These are phyloP conservation scores for Eubasilissa splendida DNA, from an alignment of 2,888 invertebrate genomes.

Conservation along the genomic window DNA sequence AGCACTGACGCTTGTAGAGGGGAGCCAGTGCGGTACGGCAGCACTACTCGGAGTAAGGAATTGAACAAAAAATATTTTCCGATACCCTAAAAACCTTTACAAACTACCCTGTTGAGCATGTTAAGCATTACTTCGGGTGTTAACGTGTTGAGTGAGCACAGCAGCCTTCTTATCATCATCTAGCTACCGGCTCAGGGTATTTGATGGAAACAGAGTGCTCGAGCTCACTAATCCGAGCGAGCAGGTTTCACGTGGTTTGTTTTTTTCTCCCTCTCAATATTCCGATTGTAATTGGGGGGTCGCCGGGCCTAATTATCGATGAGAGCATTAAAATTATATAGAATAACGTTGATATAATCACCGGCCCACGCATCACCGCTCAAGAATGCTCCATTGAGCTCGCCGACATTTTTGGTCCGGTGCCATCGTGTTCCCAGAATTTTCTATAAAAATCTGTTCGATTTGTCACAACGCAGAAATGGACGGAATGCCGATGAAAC, in stretches of 20 bases:
- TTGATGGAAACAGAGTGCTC: background rate
- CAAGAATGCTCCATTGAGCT: constrained; percentile 17
- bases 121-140: too few relatives aligned
- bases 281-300: constrained; percentile 21
- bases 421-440: constrained; percentile 18
- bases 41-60: too few relatives aligned
- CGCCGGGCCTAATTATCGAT: constrained; percentile 29
- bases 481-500: constrained; percentile 26
- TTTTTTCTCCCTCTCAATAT: constrained; percentile 15
- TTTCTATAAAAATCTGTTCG: constrained; percentile 6
- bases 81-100: too few relatives aligned
- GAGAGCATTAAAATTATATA: constrained; percentile 23
- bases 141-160: too few relatives aligned
- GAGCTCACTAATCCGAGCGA: constrained; percentile 1
- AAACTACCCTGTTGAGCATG: too few relatives aligned
- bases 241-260: constrained; percentile 22
- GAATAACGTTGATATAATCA: constrained; percentile 21
- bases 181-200: too few relatives aligned
- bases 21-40: too few relatives aligned
- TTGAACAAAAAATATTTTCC: too few relatives aligned
- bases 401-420: constrained; percentile 28
- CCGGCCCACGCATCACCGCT: background rate
- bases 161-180: too few relatives aligned
- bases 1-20: too few relatives aligned
- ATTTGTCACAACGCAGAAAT: constrained; percentile 31